These are phyloP conservation scores for Lycaena phlaeas DNA, from an alignment of 2,888 invertebrate species.

Conservation along the genomic window DNA sequence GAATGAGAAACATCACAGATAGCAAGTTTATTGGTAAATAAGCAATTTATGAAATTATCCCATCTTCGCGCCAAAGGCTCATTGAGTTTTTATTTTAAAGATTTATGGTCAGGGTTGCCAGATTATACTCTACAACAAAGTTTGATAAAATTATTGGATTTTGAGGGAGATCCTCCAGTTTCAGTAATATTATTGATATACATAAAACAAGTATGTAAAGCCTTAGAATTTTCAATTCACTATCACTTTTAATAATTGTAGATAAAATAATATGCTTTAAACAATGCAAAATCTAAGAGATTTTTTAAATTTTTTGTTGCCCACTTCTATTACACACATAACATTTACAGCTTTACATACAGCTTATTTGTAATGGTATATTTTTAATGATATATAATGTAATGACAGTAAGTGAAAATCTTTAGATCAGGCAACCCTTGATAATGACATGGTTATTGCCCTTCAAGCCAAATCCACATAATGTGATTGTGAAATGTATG, in stretches of 20 bases:
- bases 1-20: constrained; percentile 13
- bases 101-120: neutral
- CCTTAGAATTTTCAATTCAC: too few relatives aligned
- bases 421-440: neutral
- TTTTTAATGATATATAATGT: too few relatives aligned
- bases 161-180: neutral
- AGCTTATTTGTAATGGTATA: too few relatives aligned
- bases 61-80: neutral
- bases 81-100: neutral
- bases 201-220: too few relatives aligned
- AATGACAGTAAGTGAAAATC: neutral
- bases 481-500: constrained; percentile 1
- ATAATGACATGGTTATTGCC: constrained; percentile 5
- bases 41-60: constrained; percentile 14
- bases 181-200: too few relatives aligned
- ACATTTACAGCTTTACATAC: too few relatives aligned
- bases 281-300: too few relatives aligned
- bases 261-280: too few relatives aligned
- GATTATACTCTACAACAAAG: constrained; percentile 9
- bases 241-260: too few relatives aligned
- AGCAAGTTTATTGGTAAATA: constrained; percentile 16
- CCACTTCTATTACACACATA: too few relatives aligned
- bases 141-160: neutral
- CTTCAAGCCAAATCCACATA: neutral
- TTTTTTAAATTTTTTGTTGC: too few relatives aligned